Evolutionary conservation across 2,888 invertebrate genomes (phyloP), one percentile per base, ranked within the genome.

Genomic region (Cacoxenus indagator): DNA sequence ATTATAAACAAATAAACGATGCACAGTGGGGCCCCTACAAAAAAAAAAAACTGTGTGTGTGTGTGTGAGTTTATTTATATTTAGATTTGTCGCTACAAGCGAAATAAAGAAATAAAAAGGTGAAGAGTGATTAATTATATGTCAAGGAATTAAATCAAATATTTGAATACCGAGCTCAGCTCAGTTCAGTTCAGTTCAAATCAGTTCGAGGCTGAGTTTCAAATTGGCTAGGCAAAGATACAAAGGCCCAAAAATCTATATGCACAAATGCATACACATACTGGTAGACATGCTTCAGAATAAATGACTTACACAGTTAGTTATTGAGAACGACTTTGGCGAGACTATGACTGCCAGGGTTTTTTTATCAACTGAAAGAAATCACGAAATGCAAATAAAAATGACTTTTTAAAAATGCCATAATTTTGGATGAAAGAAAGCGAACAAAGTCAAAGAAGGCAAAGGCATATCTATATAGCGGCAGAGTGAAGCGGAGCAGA

Each of bases 301-400:
- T 8, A 9, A 51, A 51, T 51, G 51, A 22, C 19, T 62, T 45
- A 62, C 26, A 62, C 19, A 57, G n/a, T n/a, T n/a, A n/a, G n/a
- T n/a, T 29, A 57, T 57, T 17, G 43, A 22, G 22, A 37, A 43
- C 24, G 37, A 22, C 61, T 26, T 22, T 14, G 19, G 11, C 61
- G 43, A n/a, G n/a, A 22, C 61, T 17, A 9, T 29, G 29, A 31
- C 61, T 14, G 45, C 54, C n/a, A n/a, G n/a, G n/a, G n/a, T n/a
- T n/a, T n/a, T 71, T 73, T 79, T 81, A 77, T 79, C 79, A 78
- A 66, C 76, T 64, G 68, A 70, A 70, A 46, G 75, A 71, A 73
- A 81, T 81, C 80, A 81, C 80, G 80, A 81, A 81, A 81, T 81
- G 80, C 83, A 81, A 81, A 81, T 81, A 81, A 81, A 81, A 82